A percentile compares a stretch with the other conserved stretches of the same genome.
These are phyloP conservation scores for Bradysia coprophila DNA, from an alignment of 1,140 invertebrate species.

Conservation along the genomic window DNA sequence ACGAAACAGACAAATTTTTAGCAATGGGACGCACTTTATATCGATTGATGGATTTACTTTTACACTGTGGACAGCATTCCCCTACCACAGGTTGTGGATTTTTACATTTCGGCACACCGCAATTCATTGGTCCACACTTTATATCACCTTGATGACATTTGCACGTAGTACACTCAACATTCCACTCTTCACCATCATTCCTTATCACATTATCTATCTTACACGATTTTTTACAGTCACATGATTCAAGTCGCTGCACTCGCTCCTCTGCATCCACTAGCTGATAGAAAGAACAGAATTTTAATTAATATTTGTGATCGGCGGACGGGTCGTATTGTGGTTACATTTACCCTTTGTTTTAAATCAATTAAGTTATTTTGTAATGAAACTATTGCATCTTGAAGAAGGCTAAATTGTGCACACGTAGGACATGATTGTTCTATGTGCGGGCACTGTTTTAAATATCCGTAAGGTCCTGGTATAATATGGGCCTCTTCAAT, in stretches of 20 bases:
- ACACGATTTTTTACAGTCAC: slow-evolving; percentile 79
- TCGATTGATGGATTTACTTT: slow-evolving; percentile 33
- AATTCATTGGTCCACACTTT: slow-evolving; percentile 57
- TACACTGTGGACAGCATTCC: slow-evolving; percentile 69
- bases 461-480: slow-evolving; percentile 64
- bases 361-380: slow-evolving; percentile 36
- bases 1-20: slow-evolving; percentile 15
- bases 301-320: too few species aligned
- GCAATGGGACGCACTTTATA: too few species aligned
- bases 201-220: slow-evolving; percentile 56
- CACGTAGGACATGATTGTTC: slow-evolving; percentile 78
- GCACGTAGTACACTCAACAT: slow-evolving; percentile 61
- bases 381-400: slow-evolving; percentile 45
- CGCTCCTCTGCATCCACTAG: slow-evolving; percentile 55
- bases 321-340: too few species aligned
- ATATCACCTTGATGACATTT: slow-evolving; percentile 71
- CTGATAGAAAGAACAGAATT: too few species aligned
- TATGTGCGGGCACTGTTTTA: slow-evolving; percentile 67
- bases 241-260: slow-evolving; percentile 60
- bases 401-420: slow-evolving; percentile 66
- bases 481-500: slow-evolving; percentile 75
- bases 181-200: slow-evolving; percentile 65
- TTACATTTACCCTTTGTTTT: slow-evolving; percentile 40
- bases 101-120: slow-evolving; percentile 54
- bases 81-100: slow-evolving; percentile 55